Evolutionary conservation across 2,113 vertebrate genomes (phyloP), one percentile per base, ranked within the genome.

Genomic region (Anolis carolinensis): DNA sequence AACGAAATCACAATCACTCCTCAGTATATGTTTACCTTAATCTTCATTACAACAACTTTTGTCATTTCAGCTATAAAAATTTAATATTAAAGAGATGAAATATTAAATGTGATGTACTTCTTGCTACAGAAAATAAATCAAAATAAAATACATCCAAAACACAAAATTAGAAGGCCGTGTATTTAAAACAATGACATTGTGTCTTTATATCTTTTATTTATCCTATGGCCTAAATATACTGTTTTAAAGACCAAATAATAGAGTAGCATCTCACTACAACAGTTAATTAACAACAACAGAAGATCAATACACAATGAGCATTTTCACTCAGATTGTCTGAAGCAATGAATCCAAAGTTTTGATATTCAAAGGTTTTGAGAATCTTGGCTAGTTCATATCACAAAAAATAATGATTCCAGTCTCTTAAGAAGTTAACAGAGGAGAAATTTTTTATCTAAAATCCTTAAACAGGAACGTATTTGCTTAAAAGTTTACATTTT

Each of bases 41-140:
- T 73, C 36, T 34, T 32, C 30, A 74, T 63, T 62, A 18, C n/a
- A 32, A 62, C 8, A 65, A 52, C 59, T 34, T 63, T 48, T 30
- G 72, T 75, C n/a, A 52, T 13, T 48, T 55, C 32, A 11, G 1
- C 16, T 23, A 50, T 32, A 18, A 65, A 65, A 11, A 76, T 50
- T 48, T 65, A 80, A 63, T 81, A 75, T 78, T 39, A 86, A 82
- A 73, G 16, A 81, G 36, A 82, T 16, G 18, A 78, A 85, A 85
- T 67, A n/a, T 78, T 32, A 76, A 82, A 70, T 52, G 21, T 86
- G 67, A 44, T 62, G 21, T 50, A 62, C 48, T 39, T 86, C 11
- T 62, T 73, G 16, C 39, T 76, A 21, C 62, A 77, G 72, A 32
- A 84, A 74, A 39, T 83, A 32, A 36, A 36, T 44, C n/a, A n/a